A percentile compares a stretch with the other conserved stretches of the same genome.
Evolutionary conservation across 2,888 invertebrate species (phyloP).

Genomic region (Acronicta aceris): DNA sequence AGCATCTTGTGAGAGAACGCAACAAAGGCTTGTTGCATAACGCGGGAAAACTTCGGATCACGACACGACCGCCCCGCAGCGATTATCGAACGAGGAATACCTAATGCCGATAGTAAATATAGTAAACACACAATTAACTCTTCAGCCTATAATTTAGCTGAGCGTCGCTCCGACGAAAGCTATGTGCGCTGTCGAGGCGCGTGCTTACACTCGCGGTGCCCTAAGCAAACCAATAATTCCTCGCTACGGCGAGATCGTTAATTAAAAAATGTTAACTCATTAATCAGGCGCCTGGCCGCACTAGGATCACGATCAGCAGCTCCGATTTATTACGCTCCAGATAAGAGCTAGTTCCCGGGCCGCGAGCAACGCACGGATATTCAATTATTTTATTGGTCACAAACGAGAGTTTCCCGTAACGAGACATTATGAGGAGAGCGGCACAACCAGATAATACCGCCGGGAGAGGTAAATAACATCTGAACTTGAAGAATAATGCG

Average conservation of each 20-base stretch:
- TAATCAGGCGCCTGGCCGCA: slow-evolving; percentile 72
- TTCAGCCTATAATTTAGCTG: slow-evolving; percentile 71
- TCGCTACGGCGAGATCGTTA: slow-evolving; percentile 65
- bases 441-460: slow-evolving; percentile 49
- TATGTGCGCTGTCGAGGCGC: slow-evolving; percentile 53
- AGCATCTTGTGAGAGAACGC: slow-evolving; percentile 55
- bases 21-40: slow-evolving; percentile 76
- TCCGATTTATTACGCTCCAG: slow-evolving; percentile 77
- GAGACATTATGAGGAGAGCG: slow-evolving; percentile 59
- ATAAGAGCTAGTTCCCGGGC: slow-evolving; percentile 68
- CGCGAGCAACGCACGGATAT: slow-evolving; percentile 60
- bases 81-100: slow-evolving; percentile 69
- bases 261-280: slow-evolving; percentile 80
- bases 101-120: slow-evolving; percentile 72
- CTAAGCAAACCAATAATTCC: slow-evolving; percentile 66
- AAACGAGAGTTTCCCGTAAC: slow-evolving; percentile 64
- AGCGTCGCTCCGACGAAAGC: slow-evolving; percentile 67
- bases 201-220: slow-evolving; percentile 57
- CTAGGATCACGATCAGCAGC: slow-evolving; percentile 72
- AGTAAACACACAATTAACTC: slow-evolving; percentile 78
- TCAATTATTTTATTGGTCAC: slow-evolving; percentile 68
- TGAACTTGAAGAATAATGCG: slow-evolving; percentile 50
- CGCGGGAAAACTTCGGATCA: slow-evolving; percentile 75
- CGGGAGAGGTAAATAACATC: slow-evolving; percentile 47
- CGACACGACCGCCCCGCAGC: slow-evolving; percentile 72